Evolutionary conservation across 1,140 invertebrate species (phyloP).

Genomic region (Propsilocerus akamusi): DNA sequence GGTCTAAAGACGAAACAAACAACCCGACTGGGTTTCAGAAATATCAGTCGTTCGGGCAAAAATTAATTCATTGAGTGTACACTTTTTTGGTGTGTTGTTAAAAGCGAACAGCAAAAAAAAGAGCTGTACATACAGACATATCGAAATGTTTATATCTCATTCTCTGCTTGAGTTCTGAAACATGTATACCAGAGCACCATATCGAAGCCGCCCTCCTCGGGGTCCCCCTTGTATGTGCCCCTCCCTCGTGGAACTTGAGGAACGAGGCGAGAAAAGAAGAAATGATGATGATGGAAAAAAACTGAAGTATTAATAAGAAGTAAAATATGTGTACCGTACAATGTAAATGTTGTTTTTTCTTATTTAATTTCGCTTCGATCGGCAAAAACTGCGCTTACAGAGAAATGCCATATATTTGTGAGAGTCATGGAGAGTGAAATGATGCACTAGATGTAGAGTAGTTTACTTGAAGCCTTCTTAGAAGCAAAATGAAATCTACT

Average conservation of each 20-base stretch:
- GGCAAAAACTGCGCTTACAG: too few species aligned
- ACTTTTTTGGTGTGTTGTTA: too few species aligned
- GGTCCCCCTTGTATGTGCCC: too few species aligned
- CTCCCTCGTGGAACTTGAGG: not conserved
- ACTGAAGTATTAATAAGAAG: slow-evolving; percentile 3
- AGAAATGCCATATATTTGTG: too few species aligned
- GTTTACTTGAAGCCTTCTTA: too few species aligned
- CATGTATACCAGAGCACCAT: too few species aligned
- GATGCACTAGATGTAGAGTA: too few species aligned
- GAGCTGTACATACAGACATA: slow-evolving; percentile 2
- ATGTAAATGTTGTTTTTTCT: slow-evolving; percentile 1
- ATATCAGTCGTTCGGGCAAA: too few species aligned
- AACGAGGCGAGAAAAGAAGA: not conserved
- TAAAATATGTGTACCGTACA: slow-evolving; percentile 3
- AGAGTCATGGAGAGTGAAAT: too few species aligned
- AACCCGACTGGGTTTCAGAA: not conserved
- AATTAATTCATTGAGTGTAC: not conserved
- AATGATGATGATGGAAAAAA: slow-evolving; percentile 2
- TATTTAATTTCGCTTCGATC: slow-evolving; percentile 2
- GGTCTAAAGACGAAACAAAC: too few species aligned
- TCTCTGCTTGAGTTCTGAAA: slow-evolving; percentile 1
- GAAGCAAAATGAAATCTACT: too few species aligned
- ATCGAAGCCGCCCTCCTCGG: too few species aligned
- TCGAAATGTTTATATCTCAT: slow-evolving; percentile 3
- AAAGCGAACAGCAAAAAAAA: not conserved